Percentiles rank a stretch among this genome's conserved stretches.
Evolutionary conservation across 2,888 invertebrate genomes (phyloP).

Genomic region (Caradrina clavipalpis): DNA sequence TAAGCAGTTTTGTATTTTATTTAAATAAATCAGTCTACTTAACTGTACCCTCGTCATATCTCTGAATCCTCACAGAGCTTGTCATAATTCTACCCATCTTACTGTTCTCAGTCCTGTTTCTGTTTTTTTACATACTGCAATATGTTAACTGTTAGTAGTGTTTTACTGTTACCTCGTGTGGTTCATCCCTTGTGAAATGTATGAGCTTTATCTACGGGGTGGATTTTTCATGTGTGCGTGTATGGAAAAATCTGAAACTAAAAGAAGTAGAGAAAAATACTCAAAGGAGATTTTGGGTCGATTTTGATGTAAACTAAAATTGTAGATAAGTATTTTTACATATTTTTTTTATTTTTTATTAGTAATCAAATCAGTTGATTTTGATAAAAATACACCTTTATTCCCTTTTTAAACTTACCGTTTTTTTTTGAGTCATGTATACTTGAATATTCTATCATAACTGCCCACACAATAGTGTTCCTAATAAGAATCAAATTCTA

Average conservation of each 20-base stretch:
- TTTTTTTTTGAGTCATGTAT: too few species aligned
- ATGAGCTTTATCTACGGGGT: slow-evolving; percentile 13
- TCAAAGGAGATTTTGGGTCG: too few species aligned
- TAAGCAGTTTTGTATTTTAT: slow-evolving; percentile 35
- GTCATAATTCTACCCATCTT: slow-evolving; percentile 62
- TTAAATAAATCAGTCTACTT: slow-evolving; percentile 51
- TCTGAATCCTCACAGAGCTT: slow-evolving; percentile 64
- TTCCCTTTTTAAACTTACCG: too few species aligned
- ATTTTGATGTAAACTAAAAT: too few species aligned
- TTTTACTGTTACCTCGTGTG: slow-evolving; percentile 15
- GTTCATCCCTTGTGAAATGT: slow-evolving; percentile 34
- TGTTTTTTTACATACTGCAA: slow-evolving; percentile 51
- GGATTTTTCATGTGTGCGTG: not conserved
- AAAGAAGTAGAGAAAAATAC: too few species aligned
- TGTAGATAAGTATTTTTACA: too few species aligned
- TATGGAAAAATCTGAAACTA: not conserved
- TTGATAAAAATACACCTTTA: too few species aligned
- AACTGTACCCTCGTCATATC: slow-evolving; percentile 65
- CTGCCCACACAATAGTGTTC: too few species aligned
- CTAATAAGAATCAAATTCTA: too few species aligned
- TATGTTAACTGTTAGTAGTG: slow-evolving; percentile 39
- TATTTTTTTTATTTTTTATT: too few species aligned
- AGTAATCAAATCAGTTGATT: too few species aligned
- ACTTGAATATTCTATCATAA: too few species aligned
- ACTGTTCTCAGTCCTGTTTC: slow-evolving; percentile 47